Evolutionary conservation across 2,888 invertebrate genomes (phyloP).

Genomic region (Maniola hyperantus): DNA sequence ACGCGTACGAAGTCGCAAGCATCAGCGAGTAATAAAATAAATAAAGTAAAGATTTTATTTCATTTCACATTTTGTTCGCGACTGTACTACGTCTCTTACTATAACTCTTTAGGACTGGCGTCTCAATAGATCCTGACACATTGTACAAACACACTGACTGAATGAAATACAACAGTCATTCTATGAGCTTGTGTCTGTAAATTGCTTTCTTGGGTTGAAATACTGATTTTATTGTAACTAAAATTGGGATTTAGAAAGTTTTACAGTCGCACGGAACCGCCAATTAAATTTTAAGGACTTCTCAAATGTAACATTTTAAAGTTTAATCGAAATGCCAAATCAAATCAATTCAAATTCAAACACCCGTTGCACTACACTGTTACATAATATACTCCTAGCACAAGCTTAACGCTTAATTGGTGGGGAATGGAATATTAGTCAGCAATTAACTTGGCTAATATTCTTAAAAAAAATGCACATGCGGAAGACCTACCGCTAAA

Average conservation of each 20-base stretch:
- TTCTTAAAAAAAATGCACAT: too few species aligned
- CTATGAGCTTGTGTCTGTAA: conserved; percentile 16
- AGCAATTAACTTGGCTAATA: too few species aligned
- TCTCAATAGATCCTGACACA: conserved; percentile 44
- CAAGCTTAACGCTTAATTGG: too few species aligned
- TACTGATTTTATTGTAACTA: conserved; percentile 13
- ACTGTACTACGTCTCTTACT: conserved; percentile 44
- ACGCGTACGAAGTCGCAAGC: too few species aligned
- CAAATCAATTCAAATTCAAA: too few species aligned
- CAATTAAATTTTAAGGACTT: background rate
- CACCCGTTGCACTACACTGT: too few species aligned
- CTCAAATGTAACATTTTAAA: background rate
- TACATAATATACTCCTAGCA: too few species aligned
- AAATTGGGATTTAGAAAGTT: conserved; percentile 11
- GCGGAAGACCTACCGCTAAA: too few species aligned
- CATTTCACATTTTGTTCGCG: conserved; percentile 36
- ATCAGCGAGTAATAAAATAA: too few species aligned
- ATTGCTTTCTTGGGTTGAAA: conserved; percentile 9
- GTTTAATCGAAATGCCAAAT: background rate
- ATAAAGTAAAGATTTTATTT: too few species aligned
- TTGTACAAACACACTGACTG: conserved; percentile 43
- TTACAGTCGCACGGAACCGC: background rate
- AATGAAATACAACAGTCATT: conserved; percentile 38
- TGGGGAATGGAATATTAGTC: too few species aligned
- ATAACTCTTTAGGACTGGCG: conserved; percentile 44